Conservation (phyloP, 2,113 vertebrate genomes). For the Puffinus mauretanicus region DNA sequence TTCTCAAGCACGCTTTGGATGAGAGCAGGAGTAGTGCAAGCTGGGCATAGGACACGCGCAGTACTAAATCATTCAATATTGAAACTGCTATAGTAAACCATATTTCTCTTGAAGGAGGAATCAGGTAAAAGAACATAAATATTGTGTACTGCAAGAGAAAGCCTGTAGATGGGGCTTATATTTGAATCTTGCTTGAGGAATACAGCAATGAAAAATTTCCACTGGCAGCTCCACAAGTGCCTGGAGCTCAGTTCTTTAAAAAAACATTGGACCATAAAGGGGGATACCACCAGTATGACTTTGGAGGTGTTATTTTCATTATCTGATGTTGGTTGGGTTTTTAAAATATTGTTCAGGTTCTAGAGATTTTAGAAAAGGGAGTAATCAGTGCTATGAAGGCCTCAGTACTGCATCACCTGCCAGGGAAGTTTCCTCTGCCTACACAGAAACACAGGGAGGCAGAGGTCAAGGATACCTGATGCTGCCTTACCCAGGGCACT, state of each 20-base stretch:
- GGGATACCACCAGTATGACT: neutral
- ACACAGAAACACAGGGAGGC: neutral
- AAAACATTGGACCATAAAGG: neutral
- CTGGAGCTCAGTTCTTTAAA: neutral
- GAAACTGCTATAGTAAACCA: neutral
- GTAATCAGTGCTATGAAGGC: neutral
- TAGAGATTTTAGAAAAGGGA: neutral
- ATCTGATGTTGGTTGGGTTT: neutral
- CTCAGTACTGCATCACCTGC: neutral
- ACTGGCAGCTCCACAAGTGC: neutral
- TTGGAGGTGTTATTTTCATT: neutral
- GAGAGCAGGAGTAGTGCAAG: neutral
- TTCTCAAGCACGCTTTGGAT: neutral
- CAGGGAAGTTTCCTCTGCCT: neutral
- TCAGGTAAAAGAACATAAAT: neutral
- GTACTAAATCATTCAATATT: neutral
- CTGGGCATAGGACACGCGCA: accelerated
- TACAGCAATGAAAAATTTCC: neutral
- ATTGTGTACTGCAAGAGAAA: neutral
- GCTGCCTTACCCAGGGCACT: neutral
- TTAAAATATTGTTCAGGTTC: neutral
- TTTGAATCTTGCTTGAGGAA: neutral
- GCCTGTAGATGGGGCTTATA: neutral
- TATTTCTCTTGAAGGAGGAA: neutral
- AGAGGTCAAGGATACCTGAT: neutral